Evolutionary conservation across 2,888 invertebrate genomes (phyloP), one percentile per base, ranked within the genome.

Genomic region (Pseudolycoriella hygida): DNA sequence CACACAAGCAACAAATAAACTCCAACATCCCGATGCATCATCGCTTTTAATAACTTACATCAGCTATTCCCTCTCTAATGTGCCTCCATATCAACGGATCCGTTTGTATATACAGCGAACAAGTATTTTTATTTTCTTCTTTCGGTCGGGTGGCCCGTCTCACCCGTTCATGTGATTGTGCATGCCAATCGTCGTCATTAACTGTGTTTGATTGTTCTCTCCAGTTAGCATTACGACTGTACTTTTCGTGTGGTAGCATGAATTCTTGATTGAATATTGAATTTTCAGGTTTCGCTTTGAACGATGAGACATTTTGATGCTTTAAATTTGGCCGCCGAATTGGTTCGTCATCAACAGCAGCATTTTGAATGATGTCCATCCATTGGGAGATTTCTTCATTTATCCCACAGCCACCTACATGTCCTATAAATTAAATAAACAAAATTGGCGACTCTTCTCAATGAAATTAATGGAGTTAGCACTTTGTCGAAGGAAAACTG

Each of bases 21-120:
- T 25, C 25, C 25, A 8, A 25, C 8, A 8, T 25, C 25, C 25
- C 25, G 25, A 25, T 25, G 25, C 25, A 25, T 8, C 25, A 25
- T 8, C 8, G 25, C n/a, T n/a, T n/a, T n/a, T 25, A 25, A 25
- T 25, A 47, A 66, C 70, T 72, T 64, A 88, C 87, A 71, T 86
- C 86, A 47, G 79, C 76, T 57, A 81, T 80, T 48, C 79, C 77
- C 57, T 80, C 83, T 54, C 84, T 74, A 57, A 97, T 88, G 62
- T 94, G 90, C 59, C 84, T 77, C 92, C 96, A 98, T 62, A 98
- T 85, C 54, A 93, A 78, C 53, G 97, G 96, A 71, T 98, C 98
- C 17, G 98, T 96, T 69, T 97, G 94, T 66, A 98, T 89, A 66
- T 85, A 96, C 52, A 97, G 75, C 46, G 92, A 89, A 66, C 96